Evolutionary conservation across 2,113 vertebrate genomes (phyloP).

Genomic region (Anoura caudifer): DNA sequence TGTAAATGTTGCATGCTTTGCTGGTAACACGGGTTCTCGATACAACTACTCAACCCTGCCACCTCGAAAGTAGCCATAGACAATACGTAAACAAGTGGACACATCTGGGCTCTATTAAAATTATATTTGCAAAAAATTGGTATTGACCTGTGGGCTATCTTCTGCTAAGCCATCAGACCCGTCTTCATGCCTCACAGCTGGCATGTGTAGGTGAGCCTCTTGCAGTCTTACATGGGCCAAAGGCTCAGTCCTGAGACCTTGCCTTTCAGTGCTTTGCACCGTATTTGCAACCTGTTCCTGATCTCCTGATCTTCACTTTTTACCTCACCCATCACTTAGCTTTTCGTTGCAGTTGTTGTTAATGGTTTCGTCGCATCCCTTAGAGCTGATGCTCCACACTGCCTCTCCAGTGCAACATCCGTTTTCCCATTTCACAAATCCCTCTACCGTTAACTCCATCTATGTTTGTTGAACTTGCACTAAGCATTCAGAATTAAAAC

Average conservation of each 20-base stretch:
- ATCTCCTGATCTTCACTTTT: background rate
- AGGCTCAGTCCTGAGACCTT: background rate
- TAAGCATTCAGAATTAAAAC: background rate
- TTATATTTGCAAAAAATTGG: background rate
- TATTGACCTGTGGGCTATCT: background rate
- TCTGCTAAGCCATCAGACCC: background rate
- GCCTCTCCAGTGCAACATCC: background rate
- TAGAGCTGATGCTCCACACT: background rate
- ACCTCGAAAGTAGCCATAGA: background rate
- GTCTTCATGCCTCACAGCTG: background rate
- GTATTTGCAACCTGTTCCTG: background rate
- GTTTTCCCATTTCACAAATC: constrained; percentile 12
- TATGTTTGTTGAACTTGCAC: background rate
- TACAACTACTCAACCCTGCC: background rate
- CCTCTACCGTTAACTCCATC: background rate
- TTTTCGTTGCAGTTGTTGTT: background rate
- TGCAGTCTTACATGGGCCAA: background rate
- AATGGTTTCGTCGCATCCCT: background rate
- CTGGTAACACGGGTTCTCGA: background rate
- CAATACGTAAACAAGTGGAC: background rate
- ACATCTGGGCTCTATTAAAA: background rate
- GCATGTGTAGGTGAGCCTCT: background rate
- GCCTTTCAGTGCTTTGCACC: background rate
- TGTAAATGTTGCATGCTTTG: background rate
- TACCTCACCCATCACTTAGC: background rate